Evolutionary conservation across 2,113 vertebrate genomes (phyloP).

Genomic region (Pelodiscus sinensis): DNA sequence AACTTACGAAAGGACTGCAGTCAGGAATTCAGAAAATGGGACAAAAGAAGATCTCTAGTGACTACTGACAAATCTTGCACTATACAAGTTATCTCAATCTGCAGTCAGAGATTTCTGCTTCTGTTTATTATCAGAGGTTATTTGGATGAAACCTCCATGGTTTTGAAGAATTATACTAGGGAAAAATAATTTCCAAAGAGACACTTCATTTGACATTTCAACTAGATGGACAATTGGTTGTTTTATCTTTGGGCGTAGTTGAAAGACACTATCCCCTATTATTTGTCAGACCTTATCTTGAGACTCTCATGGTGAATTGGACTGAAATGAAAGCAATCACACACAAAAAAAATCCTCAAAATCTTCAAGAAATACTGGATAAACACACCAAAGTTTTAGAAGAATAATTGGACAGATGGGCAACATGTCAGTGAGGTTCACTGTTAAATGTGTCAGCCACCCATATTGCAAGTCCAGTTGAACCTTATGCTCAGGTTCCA

Average conservation of each 20-base stretch:
- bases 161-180: neutral
- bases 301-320: no score
- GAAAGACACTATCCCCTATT: neutral
- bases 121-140: neutral
- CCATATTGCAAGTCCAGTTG: no score
- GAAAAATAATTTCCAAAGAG: neutral
- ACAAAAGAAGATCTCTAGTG: neutral
- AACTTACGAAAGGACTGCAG: neutral
- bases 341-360: no score
- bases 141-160: neutral
- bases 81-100: neutral
- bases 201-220: neutral
- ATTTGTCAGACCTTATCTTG: neutral
- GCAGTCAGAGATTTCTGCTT: neutral
- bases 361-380: no score
- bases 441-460: no score
- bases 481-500: no score
- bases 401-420: no score
- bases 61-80: neutral
- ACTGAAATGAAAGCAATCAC: no score
- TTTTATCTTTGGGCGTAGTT: neutral
- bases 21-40: neutral
- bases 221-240: neutral
- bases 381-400: no score
- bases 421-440: no score